Evolutionary conservation across 2,113 vertebrate species (phyloP).

Genomic region (Ptyas mucosa): DNA sequence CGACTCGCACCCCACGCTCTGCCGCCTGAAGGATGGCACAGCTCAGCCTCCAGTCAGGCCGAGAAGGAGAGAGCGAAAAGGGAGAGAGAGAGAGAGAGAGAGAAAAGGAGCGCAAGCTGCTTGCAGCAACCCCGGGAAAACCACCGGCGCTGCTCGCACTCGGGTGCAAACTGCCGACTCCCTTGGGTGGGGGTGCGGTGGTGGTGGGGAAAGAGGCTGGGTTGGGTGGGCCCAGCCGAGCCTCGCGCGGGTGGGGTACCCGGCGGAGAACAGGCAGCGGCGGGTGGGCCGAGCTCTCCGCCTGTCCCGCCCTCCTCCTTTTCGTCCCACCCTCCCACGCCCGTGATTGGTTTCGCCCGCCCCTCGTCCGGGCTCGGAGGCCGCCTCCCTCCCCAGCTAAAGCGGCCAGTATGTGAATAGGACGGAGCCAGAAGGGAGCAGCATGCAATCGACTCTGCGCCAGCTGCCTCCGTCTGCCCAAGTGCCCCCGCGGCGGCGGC

Average conservation of each 20-base stretch:
- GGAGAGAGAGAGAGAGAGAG: too few relatives aligned
- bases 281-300: background rate
- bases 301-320: slow-evolving; percentile 45
- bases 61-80: background rate
- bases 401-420: slow-evolving; percentile 62
- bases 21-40: background rate
- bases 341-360: slow-evolving; percentile 57
- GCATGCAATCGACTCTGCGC: slow-evolving; percentile 65
- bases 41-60: background rate
- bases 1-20: background rate
- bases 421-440: slow-evolving; percentile 73
- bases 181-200: background rate
- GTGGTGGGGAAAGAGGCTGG: background rate
- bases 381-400: slow-evolving; percentile 69
- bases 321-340: slow-evolving; percentile 50
- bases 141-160: background rate
- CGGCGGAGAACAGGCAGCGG: too few relatives aligned
- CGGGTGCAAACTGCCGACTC: slow-evolving; percentile 25
- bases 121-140: background rate
- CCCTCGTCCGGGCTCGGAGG: slow-evolving; percentile 57
- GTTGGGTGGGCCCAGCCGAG: slow-evolving; percentile 27
- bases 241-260: background rate
- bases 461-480: slow-evolving; percentile 30
- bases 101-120: background rate
- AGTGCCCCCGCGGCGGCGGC: slow-evolving; percentile 42